Base-by-base conservation (phyloP, 2,113 vertebrate genomes). In the Puma concolor region DNA sequence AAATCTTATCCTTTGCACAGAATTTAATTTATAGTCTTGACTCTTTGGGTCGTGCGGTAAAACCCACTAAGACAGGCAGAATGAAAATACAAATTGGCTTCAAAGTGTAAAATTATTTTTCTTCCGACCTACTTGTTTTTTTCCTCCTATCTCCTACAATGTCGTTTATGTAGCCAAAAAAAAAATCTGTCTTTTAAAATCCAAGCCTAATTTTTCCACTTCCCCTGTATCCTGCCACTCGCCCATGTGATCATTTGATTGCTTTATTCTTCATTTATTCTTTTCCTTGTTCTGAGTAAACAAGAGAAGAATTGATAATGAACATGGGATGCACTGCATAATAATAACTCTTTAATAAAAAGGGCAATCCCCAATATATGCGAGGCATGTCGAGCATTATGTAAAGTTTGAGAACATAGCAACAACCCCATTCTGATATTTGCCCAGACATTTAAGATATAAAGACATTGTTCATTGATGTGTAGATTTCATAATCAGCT, bases 1-100 rank as follows among this genome's bases (percentile, higher is more conserved):
- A 88, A 64, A 44, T 38, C 14, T 64, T 85, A 72, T 74, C 9
- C 48, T 95, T 97, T 80, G 77, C 11, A 71, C 9, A 85, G 48
- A 96, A 92, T 96, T 92, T 83, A 95, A 93, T 94, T 84, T 93
- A 72, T 82, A 82, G 3, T 48, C 67, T 85, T 92, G 36, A 84
- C 9, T 27, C 41, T 80, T 93, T 90, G 31, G 16, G 19, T 38
- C 52, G 50, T 66, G 0, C n/a, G 57, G n/a, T 81, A 86, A 80
- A 97, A 85, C 3, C 41, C 17, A 57, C 50, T 23, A 90, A 96
- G 41, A 69, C 27, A 88, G 33, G 71, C 25, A 76, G n/a, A 90
- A 77, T 63, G 7, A 92, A 97, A 97, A 69, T 27, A 88, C 15
- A n/a, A 81, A 84, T 54, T 72, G 80, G 14, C 54, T 97, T 97